These are phyloP conservation scores for Zosterops pallidus DNA, from an alignment of 2,113 vertebrate genomes.

Conservation along the genomic window DNA sequence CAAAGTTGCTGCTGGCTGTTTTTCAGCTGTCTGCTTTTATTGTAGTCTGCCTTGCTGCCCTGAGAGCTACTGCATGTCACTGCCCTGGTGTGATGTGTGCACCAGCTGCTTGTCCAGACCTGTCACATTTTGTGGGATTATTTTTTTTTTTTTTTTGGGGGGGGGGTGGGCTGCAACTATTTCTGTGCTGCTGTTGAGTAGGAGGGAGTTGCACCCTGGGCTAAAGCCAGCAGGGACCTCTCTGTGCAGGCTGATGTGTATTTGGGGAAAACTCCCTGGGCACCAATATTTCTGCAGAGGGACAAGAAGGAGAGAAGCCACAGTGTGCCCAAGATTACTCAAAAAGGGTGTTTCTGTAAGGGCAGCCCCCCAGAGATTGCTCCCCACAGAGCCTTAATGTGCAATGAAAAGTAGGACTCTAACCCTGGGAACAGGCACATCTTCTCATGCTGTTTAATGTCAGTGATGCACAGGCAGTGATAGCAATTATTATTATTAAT, in stretches of 20 bases:
- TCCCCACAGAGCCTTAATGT: background rate
- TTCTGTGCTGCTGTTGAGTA: background rate
- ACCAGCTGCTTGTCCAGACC: constrained; percentile 24
- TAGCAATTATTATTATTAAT: background rate
- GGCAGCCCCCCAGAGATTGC: background rate
- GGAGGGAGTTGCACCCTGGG: background rate
- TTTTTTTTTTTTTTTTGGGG: background rate
- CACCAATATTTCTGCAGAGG: background rate
- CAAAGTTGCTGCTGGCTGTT: background rate
- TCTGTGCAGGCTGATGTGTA: background rate
- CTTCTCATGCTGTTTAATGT: constrained; percentile 3
- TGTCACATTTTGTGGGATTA: background rate
- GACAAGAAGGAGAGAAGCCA: background rate
- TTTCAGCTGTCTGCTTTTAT: constrained; percentile 30
- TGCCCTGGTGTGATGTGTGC: background rate
- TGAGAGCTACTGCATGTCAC: background rate
- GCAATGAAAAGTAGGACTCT: background rate
- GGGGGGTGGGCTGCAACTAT: background rate
- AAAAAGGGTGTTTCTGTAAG: background rate
- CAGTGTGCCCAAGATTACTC: background rate
- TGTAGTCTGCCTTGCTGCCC: background rate
- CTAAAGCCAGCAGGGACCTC: background rate
- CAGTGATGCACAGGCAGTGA: background rate
- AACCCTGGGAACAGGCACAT: background rate
- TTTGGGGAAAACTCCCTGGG: background rate